Evolutionary conservation across 2,797 vertebrate species (phyloP), one percentile per base, ranked within the genome.

Genomic region (Dipus sagitta): DNA sequence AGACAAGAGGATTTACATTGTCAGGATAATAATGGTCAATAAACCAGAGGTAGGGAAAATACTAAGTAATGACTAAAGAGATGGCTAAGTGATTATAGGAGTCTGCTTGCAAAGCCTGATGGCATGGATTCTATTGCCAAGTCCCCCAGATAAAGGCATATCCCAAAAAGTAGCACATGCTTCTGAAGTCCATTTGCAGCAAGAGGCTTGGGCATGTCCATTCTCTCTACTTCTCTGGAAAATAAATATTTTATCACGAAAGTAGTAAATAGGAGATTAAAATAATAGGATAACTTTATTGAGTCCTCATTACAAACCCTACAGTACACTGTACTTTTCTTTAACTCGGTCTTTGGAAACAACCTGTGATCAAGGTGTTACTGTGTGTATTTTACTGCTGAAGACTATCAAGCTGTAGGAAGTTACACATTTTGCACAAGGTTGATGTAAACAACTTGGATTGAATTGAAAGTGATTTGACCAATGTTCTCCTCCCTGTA

Each of bases 381-480:
- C 28, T 52, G 54, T 28, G 52, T 34, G 12, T 91, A 12, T 70
- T 30, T 93, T 14, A 9, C 52, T 82, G n/a, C 62, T 64, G 82
- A 38, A 21, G 28, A 91, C 26, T 42, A 58, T 54, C 28, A 47
- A 17, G 12, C 9, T 71, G 47, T 76, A 14, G 76, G 47, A 90
- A 81, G 15, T 38, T 34, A 60, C 0, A 0, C 76, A 76, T 65
- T 23, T 83, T 93, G 30, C 18, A 28, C 24, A 93, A 60, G 34
- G 65, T 88, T 34, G 88, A 5, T 30, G 26, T 83, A 76, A 84
- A 67, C 30, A 12, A 70, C 64, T 18, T 15, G 13, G 24, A 76
- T 71, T 71, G 38, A 93, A 83, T 79, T 95, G 2, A 84, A 65
- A 87, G 83, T 52, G 83, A 47, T 76, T 71, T 72, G 15, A 32